These are phyloP conservation scores for Apogon talboti DNA, from an alignment of 2,797 vertebrate genomes.

Conservation along the genomic window DNA sequence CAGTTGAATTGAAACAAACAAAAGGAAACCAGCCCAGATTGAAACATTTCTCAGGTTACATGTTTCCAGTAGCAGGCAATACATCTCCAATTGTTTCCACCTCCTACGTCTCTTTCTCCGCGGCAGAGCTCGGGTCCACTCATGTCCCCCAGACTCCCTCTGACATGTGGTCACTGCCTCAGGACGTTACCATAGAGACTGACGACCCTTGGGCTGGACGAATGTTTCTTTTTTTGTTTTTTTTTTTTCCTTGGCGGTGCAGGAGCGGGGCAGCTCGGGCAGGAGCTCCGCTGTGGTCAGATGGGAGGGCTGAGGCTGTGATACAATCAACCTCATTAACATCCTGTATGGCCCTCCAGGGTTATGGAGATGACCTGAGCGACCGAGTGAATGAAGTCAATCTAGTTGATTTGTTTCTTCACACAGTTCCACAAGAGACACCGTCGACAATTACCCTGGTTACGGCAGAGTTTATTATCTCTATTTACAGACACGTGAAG, in stretches of 20 bases:
- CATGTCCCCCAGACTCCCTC: constrained; percentile 64
- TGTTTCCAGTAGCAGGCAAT: constrained; percentile 40
- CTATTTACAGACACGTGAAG: constrained; percentile 44
- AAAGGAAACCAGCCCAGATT: constrained; percentile 34
- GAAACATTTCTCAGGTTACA: constrained; percentile 46
- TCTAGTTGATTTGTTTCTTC: constrained; percentile 70
- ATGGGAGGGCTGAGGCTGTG: constrained; percentile 39
- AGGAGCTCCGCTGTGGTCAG: constrained; percentile 58
- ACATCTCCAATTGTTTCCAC: constrained; percentile 44
- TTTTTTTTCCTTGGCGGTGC: constrained; percentile 49
- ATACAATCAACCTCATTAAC: constrained; percentile 79
- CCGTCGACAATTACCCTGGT: constrained; percentile 37
- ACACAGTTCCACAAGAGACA: constrained; percentile 51
- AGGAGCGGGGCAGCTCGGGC: constrained; percentile 42
- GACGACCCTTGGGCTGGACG: constrained; percentile 69
- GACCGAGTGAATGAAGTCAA: constrained; percentile 65
- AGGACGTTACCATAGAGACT: constrained; percentile 80
- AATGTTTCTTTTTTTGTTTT: constrained; percentile 44
- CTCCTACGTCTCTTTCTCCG: constrained; percentile 21
- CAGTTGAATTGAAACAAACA: constrained; percentile 42
- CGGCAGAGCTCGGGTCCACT: constrained; percentile 52
- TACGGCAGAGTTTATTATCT: constrained; percentile 47
- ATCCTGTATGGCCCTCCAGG: constrained; percentile 73
- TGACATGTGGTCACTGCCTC: constrained; percentile 84
- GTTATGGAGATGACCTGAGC: constrained; percentile 65